Percentiles rank a stretch among this genome's conserved stretches.
Conservation (phyloP, 2,113 vertebrate species). For the Tringa solitaria region DNA sequence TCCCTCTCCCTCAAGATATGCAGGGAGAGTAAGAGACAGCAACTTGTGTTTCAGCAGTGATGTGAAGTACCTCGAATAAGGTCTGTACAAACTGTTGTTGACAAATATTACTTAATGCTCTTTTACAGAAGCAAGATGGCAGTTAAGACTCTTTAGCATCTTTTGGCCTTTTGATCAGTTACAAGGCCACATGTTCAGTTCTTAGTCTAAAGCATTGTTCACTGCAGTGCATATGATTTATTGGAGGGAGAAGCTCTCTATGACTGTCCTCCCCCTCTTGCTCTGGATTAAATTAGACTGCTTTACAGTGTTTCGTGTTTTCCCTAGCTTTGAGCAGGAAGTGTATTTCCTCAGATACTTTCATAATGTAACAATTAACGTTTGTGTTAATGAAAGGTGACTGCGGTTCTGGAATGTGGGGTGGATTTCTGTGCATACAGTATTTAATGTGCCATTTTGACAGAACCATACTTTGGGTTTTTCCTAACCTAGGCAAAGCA, state of each 20-base stretch:
- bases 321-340: not conserved
- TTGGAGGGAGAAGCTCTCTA: not conserved
- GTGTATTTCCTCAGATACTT: not conserved
- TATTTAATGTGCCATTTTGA: not conserved
- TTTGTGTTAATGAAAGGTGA: not conserved
- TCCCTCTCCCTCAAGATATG: rapidly evolving
- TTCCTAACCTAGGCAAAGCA: not conserved
- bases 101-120: not conserved
- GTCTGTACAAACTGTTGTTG: not conserved
- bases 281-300: not conserved
- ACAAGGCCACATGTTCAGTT: not conserved
- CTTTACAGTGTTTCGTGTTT: not conserved
- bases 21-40: not conserved
- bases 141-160: not conserved
- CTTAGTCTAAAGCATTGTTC: rapidly evolving
- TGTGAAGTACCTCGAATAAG: not conserved
- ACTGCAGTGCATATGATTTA: not conserved
- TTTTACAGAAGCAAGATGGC: not conserved
- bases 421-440: not conserved
- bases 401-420: not conserved
- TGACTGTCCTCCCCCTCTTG: not conserved
- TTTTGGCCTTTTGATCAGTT: not conserved
- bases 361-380: not conserved
- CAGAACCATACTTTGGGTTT: not conserved
- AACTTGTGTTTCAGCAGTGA: not conserved